Base-by-base conservation (phyloP, 2,888 invertebrate genomes). In the Anarsia innoxiella region DNA sequence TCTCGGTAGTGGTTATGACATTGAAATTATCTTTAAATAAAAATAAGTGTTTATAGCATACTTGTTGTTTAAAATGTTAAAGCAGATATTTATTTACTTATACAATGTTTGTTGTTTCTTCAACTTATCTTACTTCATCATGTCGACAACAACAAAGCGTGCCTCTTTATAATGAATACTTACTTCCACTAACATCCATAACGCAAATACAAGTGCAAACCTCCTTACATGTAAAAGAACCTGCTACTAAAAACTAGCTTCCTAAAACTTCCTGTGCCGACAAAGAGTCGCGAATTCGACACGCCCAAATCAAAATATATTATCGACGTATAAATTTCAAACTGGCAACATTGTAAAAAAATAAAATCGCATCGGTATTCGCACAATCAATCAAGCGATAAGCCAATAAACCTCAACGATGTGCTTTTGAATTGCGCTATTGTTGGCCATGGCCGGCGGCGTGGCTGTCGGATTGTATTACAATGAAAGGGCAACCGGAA, bases 321-420 rank as follows among this genome's bases (percentile, higher is more conserved):
- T 82, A 78, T 70, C 69, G 68, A 64, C 49, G 56, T 56, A 60
- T 57, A 64, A 51, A 57, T 57, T 50, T 48, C 34, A 36, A 63
- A 59, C 59, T 64, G 59, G 66, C 60, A 63, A 66, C 61, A 61
- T 55, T 41, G 45, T 48, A 49, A 41, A 46, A 57, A 59, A 60
- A 9, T 25, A 67, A 71, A 67, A 58, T 60, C 51, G 66, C 64
- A 59, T 60, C 66, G 56, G 59, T 51, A 68, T 82, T 82, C 82
- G 79, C 80, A 79, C 83, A 83, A 84, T 84, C 84, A 80, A 84
- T 84, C 84, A 83, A 78, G 78, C 80, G 78, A 82, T 84, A 82
- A 84, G 84, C 84, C 84, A 84, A 84, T 84, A 84, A 84, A 84
- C 84, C 84, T 84, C 83, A 83, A 80, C 83, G 84, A 83, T 83